Conservation (phyloP, 2,113 vertebrate species). For the Arenaria interpres region DNA sequence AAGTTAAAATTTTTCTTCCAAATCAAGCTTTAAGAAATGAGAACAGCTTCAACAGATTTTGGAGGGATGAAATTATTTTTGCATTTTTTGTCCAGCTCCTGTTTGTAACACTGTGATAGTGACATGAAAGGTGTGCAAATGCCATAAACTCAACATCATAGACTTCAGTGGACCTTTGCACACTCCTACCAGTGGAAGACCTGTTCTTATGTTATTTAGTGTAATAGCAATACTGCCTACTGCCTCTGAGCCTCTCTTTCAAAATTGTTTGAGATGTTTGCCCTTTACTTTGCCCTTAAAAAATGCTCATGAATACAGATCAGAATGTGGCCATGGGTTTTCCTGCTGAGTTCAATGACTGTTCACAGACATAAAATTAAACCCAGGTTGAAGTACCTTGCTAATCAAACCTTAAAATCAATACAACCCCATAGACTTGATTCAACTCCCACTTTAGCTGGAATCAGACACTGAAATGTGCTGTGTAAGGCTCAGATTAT, state of each 20-base stretch:
- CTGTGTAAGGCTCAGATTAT: not conserved
- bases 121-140: not conserved
- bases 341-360: not conserved
- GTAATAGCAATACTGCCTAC: not conserved
- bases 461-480: not conserved
- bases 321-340: not conserved
- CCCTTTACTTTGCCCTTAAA: not conserved
- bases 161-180: not conserved
- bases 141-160: not conserved
- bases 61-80: not conserved
- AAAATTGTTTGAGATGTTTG: not conserved
- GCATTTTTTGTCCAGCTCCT: not conserved
- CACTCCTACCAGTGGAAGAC: not conserved
- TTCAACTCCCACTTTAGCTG: not conserved
- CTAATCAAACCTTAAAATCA: constrained; percentile 14
- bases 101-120: not conserved
- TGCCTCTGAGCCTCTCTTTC: not conserved
- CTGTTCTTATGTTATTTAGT: not conserved
- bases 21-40: not conserved
- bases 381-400: not conserved
- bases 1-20: not conserved
- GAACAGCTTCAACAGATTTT: not conserved
- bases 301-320: not conserved
- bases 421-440: not conserved
- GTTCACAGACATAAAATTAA: constrained; percentile 19